Conservation (phyloP, 2,797 vertebrate species). For the Mus caroli region DNA sequence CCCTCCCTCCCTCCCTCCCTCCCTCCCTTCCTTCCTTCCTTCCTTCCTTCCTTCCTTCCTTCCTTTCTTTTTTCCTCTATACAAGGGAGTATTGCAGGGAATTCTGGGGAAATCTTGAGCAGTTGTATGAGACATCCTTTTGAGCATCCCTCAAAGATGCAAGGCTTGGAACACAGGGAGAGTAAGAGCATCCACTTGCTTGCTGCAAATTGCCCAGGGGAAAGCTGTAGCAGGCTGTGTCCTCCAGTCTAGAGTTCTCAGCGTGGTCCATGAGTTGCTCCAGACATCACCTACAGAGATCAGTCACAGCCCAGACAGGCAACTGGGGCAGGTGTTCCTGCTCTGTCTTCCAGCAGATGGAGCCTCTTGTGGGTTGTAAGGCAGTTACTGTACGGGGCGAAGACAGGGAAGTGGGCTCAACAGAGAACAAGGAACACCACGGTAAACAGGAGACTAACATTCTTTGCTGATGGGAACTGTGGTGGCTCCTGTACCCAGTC, state of each 20-base stretch:
- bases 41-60: no score
- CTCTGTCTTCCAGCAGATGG: background rate
- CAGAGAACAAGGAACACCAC: no score
- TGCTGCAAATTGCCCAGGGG: background rate
- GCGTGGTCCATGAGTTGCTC: accelerated
- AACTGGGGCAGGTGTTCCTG: background rate
- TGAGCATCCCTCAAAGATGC: background rate
- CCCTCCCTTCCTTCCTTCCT: background rate
- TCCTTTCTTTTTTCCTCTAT: background rate
- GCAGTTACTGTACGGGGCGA: background rate
- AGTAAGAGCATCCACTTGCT: background rate
- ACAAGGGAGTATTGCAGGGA: background rate
- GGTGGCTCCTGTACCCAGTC: background rate
- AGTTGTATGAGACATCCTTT: no score
- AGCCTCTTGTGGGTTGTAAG: background rate
- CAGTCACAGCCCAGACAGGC: background rate
- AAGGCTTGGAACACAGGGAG: background rate
- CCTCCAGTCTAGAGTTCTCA: background rate
- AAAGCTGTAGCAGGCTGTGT: background rate
- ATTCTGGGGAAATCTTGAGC: background rate
- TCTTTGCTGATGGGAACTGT: background rate
- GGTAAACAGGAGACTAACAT: background rate
- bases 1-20: no score
- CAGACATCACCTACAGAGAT: background rate
- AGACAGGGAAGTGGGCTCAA: background rate